Conservation (phyloP, 2,113 vertebrate genomes). For the Benitochromis conjunctus region DNA sequence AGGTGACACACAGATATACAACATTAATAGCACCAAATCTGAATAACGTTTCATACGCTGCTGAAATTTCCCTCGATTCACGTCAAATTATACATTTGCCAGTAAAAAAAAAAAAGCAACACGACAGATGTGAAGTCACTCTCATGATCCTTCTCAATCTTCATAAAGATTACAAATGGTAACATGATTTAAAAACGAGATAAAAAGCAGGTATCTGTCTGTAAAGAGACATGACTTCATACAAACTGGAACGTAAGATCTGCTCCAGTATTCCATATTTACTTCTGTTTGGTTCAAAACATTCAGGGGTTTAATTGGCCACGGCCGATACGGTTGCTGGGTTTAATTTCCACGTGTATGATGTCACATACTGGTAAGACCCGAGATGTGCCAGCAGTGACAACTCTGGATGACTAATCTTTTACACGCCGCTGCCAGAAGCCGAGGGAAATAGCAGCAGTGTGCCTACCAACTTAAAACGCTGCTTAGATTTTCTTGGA, state of each 20-base stretch:
- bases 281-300: slow-evolving; percentile 25
- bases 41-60: background rate
- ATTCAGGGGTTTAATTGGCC: slow-evolving; percentile 12
- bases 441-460: slow-evolving; percentile 23
- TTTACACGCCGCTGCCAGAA: background rate
- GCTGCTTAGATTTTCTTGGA: background rate
- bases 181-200: background rate
- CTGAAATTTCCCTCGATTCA: background rate
- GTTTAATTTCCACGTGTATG: slow-evolving; percentile 49
- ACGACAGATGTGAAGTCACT: background rate
- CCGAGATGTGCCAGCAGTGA: slow-evolving; percentile 23
- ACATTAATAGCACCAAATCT: background rate
- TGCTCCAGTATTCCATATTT: slow-evolving; percentile 28
- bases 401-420: slow-evolving; percentile 41
- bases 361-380: slow-evolving; percentile 44
- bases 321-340: slow-evolving; percentile 19
- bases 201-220: slow-evolving; percentile 24
- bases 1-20: background rate
- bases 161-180: background rate
- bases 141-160: background rate
- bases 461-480: background rate
- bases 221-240: slow-evolving; percentile 44
- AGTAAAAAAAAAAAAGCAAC: background rate
- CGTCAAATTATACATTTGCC: background rate
- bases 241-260: background rate